Evolutionary conservation across 2,113 vertebrate species (phyloP).

Genomic region (Thunnus thynnus): DNA sequence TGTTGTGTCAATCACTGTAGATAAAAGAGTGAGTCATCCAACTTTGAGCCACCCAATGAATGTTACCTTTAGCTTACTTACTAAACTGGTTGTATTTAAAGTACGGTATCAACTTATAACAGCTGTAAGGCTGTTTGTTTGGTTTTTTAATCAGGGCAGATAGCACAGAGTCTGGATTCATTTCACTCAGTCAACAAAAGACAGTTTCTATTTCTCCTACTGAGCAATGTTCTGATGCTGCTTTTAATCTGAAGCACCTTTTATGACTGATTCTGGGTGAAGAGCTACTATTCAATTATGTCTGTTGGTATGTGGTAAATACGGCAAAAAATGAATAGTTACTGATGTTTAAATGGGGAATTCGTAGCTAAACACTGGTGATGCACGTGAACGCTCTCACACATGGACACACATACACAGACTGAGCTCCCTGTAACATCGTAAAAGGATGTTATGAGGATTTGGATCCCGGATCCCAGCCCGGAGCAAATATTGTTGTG

Average conservation of each 20-base stretch:
- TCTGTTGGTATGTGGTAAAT: neutral
- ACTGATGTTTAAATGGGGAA: neutral
- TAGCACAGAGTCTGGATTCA: neutral
- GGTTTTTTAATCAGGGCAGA: too few species aligned
- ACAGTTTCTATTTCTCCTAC: neutral
- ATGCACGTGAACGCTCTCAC: too few species aligned
- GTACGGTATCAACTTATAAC: too few species aligned
- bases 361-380: neutral
- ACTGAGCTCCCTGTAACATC: neutral
- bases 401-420: neutral
- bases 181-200: neutral
- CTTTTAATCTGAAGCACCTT: neutral
- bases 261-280: neutral
- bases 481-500: conserved; percentile 24
- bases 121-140: neutral
- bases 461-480: conserved; percentile 8
- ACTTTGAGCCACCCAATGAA: neutral
- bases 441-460: neutral
- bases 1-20: neutral
- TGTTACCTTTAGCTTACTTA: neutral
- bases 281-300: neutral
- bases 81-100: conserved; percentile 13
- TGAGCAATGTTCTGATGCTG: neutral
- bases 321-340: neutral
- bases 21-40: neutral